phyloP scores from a whole-genome alignment of 2,113 vertebrate species.

The Cyanoramphus novaezelandiae region DNA sequence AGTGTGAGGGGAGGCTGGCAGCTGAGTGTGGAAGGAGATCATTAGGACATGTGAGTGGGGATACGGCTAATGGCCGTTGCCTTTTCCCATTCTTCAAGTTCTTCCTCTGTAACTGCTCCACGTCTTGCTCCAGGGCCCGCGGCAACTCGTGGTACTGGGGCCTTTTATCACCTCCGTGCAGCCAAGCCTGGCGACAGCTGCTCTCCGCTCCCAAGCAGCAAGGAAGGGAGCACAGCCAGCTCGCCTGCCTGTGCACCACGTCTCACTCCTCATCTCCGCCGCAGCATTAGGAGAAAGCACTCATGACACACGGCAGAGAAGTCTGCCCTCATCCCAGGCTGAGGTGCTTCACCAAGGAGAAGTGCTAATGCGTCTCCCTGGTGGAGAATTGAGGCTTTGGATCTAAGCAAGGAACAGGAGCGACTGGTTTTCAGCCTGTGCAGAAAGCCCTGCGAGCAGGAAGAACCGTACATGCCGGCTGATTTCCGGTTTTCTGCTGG shows the following conservation, averaged over 20 bases:
- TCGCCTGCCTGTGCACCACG: neutral
- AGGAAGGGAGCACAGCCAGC: neutral
- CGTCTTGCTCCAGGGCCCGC: neutral
- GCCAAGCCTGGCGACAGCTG: neutral
- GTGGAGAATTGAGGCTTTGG: neutral
- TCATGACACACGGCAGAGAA: neutral
- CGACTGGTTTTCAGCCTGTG: neutral
- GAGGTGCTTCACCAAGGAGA: neutral
- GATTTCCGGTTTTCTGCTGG: neutral
- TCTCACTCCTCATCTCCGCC: neutral
- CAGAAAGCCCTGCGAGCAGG: neutral
- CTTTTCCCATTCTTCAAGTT: neutral
- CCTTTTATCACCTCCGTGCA: neutral
- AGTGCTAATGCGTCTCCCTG: neutral
- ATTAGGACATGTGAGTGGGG: neutral
- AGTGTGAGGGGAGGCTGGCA: neutral
- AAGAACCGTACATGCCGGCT: neutral
- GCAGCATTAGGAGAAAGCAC: accelerated
- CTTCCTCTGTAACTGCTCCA: neutral
- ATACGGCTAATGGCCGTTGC: neutral
- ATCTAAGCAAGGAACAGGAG: neutral
- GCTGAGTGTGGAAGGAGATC: neutral
- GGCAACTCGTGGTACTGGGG: accelerated
- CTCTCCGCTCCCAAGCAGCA: neutral
- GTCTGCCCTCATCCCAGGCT: neutral